These are phyloP conservation scores for Melozone crissalis DNA, from an alignment of 2,113 vertebrate genomes.

Conservation along the genomic window DNA sequence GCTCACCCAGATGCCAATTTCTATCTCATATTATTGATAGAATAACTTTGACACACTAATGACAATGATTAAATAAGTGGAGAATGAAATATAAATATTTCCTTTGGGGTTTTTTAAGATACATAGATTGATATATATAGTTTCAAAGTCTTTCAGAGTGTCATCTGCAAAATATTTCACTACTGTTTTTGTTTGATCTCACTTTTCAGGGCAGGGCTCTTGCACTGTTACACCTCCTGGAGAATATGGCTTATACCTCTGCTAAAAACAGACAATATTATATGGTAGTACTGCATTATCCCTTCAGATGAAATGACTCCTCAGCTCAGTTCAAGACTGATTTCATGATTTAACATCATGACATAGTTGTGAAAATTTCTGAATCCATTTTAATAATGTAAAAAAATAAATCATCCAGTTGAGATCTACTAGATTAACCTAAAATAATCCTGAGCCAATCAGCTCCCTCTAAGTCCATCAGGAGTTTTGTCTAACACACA, in stretches of 20 bases:
- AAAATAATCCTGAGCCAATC: neutral
- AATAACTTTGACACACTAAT: slow-evolving; percentile 21
- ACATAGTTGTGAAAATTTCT: neutral
- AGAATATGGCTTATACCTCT: neutral
- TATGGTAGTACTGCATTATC: neutral
- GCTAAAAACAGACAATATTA: neutral
- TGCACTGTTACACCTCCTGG: neutral
- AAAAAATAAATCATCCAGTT: neutral
- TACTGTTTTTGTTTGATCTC: neutral
- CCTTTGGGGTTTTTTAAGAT: neutral
- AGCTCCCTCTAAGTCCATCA: neutral
- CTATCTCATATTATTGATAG: neutral
- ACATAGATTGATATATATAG: neutral
- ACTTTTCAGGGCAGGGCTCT: neutral
- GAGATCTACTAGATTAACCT: neutral
- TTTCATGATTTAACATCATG: neutral
- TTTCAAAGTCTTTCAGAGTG: neutral
- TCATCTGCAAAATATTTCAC: neutral
- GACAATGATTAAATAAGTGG: slow-evolving; percentile 1
- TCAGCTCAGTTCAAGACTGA: neutral
- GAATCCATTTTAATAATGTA: neutral
- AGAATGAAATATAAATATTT: slow-evolving; percentile 27
- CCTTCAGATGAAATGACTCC: neutral
- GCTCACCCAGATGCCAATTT: neutral
- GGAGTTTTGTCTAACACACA: neutral